phyloP scores from a whole-genome alignment of 2,797 vertebrate genomes.

The Alca torda region DNA sequence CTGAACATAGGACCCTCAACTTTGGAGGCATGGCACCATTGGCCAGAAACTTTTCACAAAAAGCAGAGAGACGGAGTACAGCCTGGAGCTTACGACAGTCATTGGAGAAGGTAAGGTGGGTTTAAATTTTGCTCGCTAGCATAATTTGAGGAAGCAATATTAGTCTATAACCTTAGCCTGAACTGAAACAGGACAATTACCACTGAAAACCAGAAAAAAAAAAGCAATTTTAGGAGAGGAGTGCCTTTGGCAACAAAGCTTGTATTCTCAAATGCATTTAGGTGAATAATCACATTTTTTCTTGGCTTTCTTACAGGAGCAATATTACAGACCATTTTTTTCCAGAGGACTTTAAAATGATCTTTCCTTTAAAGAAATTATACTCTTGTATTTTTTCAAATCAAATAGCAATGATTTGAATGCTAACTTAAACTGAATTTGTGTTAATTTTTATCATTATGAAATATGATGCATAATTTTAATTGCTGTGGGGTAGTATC shows the following conservation, averaged over 20 bases:
- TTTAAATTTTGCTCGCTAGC: background rate
- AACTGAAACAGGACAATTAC: background rate
- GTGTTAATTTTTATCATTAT: background rate
- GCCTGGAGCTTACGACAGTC: background rate
- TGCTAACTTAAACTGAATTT: background rate
- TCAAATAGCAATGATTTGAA: background rate
- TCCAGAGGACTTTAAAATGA: background rate
- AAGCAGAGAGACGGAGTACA: background rate
- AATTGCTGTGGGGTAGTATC: background rate
- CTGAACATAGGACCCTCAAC: background rate
- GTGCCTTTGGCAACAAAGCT: background rate
- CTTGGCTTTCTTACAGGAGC: background rate
- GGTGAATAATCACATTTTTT: background rate
- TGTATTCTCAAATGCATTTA: background rate
- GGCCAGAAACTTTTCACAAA: background rate
- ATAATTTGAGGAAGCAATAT: background rate
- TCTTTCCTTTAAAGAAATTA: background rate
- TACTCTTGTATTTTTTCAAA: background rate
- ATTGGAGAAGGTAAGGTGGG: background rate
- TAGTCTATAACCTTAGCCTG: background rate
- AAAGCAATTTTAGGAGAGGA: background rate
- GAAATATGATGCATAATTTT: background rate
- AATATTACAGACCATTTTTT: background rate
- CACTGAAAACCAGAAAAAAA: background rate
- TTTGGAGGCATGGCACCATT: background rate